phyloP scores from a whole-genome alignment of 2,797 vertebrate genomes.

The Sarcophilus harrisii region DNA sequence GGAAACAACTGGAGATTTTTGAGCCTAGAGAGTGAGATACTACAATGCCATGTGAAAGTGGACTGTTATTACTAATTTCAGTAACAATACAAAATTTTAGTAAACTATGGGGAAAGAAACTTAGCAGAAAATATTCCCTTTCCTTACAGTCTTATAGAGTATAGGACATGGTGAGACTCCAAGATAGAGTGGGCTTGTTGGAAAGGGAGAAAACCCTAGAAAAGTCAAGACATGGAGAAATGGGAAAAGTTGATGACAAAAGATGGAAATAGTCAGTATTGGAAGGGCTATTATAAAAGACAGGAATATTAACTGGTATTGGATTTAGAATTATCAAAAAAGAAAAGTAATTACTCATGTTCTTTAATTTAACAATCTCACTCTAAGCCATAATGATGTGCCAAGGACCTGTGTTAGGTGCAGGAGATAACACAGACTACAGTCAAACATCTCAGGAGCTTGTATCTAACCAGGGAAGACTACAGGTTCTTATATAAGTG shows the following conservation, averaged over 20 bases:
- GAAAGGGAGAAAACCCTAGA: background rate
- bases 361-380: background rate
- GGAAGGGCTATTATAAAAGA: background rate
- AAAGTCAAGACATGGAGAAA: background rate
- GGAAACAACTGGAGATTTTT: background rate
- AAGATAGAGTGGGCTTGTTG: background rate
- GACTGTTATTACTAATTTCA: background rate
- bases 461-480: background rate
- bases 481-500: background rate
- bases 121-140: background rate
- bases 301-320: background rate
- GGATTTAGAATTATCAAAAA: background rate
- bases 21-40: background rate
- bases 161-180: background rate
- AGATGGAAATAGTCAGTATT: background rate
- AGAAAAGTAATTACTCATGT: background rate
- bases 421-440: background rate
- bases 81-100: background rate
- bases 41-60: background rate
- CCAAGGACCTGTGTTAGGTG: background rate
- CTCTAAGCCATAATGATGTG: background rate
- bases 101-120: background rate
- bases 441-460: background rate
- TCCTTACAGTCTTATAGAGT: background rate
- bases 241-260: background rate